phyloP scores from a whole-genome alignment of 2,113 vertebrate genomes.

The Pomatostomus ruficeps region DNA sequence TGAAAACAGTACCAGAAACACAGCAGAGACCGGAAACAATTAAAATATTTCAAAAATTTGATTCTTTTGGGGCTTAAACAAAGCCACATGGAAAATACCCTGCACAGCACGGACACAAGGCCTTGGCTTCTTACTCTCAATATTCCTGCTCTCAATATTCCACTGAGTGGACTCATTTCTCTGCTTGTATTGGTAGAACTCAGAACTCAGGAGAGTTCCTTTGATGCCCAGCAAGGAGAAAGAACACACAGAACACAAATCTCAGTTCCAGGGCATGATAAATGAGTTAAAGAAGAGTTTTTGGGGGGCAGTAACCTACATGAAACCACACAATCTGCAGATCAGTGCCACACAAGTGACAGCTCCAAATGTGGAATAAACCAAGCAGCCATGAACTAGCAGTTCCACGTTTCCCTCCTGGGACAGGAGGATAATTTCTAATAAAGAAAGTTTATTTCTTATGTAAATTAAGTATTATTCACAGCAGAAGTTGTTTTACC shows the following conservation, averaged over 20 bases:
- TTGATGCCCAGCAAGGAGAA: neutral
- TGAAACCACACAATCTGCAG: neutral
- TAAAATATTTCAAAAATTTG: neutral
- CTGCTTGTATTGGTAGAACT: neutral
- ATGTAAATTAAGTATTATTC: neutral
- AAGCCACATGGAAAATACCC: neutral
- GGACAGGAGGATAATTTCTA: neutral
- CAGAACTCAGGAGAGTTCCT: neutral
- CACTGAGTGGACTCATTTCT: neutral
- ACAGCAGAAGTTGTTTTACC: neutral
- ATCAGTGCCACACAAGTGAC: neutral
- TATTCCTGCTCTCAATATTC: neutral
- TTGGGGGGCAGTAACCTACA: neutral
- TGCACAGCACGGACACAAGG: neutral
- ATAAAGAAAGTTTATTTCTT: neutral
- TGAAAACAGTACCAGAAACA: neutral
- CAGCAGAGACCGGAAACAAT: neutral
- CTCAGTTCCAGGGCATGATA: neutral
- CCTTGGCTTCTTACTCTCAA: neutral
- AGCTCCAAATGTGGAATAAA: neutral
- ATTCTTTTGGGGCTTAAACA: neutral
- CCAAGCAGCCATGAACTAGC: neutral
- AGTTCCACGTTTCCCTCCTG: neutral
- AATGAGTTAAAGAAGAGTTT: neutral
- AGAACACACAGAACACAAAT: neutral